Evolutionary conservation across 2,888 invertebrate genomes (phyloP), one percentile per base, ranked within the genome.

Genomic region (Elgonia sp.): DNA sequence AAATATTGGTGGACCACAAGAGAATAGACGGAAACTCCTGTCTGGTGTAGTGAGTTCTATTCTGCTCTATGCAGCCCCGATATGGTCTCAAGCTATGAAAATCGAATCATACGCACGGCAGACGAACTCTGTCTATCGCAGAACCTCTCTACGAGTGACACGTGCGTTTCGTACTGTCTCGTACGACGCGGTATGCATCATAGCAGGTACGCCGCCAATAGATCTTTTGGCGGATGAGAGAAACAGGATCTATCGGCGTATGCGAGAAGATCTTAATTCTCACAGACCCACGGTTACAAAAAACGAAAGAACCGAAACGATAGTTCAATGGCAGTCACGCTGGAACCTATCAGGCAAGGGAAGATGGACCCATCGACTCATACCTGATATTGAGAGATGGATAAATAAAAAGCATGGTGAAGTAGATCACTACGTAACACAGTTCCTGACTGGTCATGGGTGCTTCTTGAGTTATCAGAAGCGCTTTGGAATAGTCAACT

Each of bases 381-480:
- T 73, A 55, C 53, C 70, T 16, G n/a, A 70, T n/a, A 50, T 70
- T 10, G 8, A 29, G n/a, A 20, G 16, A 9, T 70, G 70, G 70
- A 16, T n/a, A 37, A 0, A 3, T 3, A n/a, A 42, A n/a, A 40
- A 39, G 4, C 39, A 60, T 18, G 67, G 40, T 0, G 42, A 67
- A 20, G 40, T 40, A 6, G 67, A 67, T 39, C 12, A 37, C 20
- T 42, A 67, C 67, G 18, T 67, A 0, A 42, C 42, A 1, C 46
- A 67, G 18, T 18, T 42, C 0, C 20, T 67, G 18, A 42, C n/a
- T 7, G 67, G 67, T 10, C 67, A 67, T 42, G 67, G 46, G 0
- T 67, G 42, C 20, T 67, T 67, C 42, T 1, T 9, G 46, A 20
- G 0, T 1, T 60, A 60, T 8, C 20, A 67, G 42, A 1, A n/a